A percentile compares a stretch with the other conserved stretches of the same genome.
Evolutionary conservation across 2,797 vertebrate species (phyloP).

Genomic region (Lerista edwardsae): DNA sequence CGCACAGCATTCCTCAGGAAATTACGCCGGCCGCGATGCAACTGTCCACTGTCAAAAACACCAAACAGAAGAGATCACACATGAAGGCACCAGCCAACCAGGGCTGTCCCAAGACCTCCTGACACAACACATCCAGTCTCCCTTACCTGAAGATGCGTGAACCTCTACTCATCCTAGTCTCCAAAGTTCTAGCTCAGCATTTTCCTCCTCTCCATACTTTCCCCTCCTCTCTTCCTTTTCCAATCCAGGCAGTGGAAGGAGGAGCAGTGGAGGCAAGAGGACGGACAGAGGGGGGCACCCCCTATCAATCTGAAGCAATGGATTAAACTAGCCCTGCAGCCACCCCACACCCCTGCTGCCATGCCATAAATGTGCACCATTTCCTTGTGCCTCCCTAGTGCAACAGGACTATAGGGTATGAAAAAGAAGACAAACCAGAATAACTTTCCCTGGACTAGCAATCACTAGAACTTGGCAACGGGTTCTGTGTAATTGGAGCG

Average conservation of each 20-base stretch:
- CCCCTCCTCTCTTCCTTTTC: no score
- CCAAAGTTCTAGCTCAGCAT: no score
- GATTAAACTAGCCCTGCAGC: neutral
- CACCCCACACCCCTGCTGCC: neutral
- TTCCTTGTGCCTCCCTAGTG: neutral
- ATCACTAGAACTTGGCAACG: no score
- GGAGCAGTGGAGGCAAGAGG: no score
- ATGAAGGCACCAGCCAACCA: neutral
- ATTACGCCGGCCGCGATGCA: slow-evolving; percentile 85
- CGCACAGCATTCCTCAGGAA: slow-evolving; percentile 85
- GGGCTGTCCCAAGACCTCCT: no score
- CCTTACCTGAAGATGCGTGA: no score
- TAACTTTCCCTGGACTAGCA: neutral
- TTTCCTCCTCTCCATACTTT: no score
- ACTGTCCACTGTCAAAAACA: slow-evolving; percentile 79
- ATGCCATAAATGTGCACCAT: neutral
- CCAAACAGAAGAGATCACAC: neutral
- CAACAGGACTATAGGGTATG: neutral
- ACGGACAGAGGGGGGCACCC: no score
- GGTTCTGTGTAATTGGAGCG: neutral
- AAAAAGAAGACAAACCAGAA: neutral
- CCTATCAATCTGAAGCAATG: no score
- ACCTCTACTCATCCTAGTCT: no score
- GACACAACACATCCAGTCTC: no score
- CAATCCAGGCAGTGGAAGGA: no score